Conservation (phyloP, 2,888 invertebrate genomes). For the Papilio protenor region DNA sequence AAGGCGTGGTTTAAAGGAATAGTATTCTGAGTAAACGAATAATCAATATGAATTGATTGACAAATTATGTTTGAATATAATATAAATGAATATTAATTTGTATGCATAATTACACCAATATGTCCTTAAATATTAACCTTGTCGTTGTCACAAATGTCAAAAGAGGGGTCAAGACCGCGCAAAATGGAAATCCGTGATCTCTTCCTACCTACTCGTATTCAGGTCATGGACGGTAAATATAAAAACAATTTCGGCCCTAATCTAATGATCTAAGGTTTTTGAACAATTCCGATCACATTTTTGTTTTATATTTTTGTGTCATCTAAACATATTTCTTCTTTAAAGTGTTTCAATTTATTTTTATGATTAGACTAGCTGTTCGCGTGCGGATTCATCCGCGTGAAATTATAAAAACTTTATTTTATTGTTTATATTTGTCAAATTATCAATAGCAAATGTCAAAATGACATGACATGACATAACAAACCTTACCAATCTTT, state of each 20-base stretch:
- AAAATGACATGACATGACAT: no score
- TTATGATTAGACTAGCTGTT: no score
- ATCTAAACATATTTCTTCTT: not conserved
- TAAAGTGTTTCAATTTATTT: no score
- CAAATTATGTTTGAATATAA: not conserved
- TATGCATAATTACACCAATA: not conserved
- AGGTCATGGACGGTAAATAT: not conserved
- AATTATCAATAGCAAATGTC: no score
- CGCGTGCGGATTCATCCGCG: no score
- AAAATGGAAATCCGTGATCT: slow-evolving; percentile 2
- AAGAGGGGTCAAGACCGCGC: not conserved
- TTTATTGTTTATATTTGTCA: no score
- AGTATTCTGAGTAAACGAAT: not conserved
- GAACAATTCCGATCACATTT: not conserved
- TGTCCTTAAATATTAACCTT: not conserved
- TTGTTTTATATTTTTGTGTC: not conserved
- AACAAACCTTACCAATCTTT: no score
- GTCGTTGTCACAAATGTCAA: not conserved
- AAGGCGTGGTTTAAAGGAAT: not conserved
- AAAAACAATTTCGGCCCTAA: not conserved
- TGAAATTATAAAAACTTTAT: no score
- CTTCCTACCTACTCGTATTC: not conserved
- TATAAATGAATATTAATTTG: not conserved
- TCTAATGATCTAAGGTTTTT: not conserved
- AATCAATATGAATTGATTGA: not conserved